Evolutionary conservation across 2,797 vertebrate genomes (phyloP).

Genomic region (Bovichtus diacanthus): DNA sequence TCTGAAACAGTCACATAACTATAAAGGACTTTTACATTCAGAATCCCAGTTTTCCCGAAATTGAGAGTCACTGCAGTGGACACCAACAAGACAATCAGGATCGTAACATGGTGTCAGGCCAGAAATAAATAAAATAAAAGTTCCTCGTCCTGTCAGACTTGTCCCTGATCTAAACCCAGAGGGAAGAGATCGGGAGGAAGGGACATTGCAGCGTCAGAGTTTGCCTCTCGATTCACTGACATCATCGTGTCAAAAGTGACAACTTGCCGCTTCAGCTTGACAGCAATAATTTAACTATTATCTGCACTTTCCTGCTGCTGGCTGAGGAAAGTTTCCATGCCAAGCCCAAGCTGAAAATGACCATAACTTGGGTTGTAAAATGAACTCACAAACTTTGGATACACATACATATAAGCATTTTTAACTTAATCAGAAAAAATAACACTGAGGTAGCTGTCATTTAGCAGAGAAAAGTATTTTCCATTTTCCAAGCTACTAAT

Average conservation of each 20-base stretch:
- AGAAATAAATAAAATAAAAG: constrained; percentile 29
- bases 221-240: constrained; percentile 43
- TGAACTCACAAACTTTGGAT: neutral
- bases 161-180: constrained; percentile 4
- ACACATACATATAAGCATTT: neutral
- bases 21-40: neutral
- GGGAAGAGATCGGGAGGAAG: constrained; percentile 24
- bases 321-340: constrained; percentile 6
- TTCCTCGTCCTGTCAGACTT: constrained; percentile 38
- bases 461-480: neutral
- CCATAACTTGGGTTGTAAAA: neutral
- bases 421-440: neutral
- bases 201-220: constrained; percentile 46
- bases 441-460: neutral
- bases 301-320: neutral
- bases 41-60: neutral
- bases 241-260: constrained; percentile 55
- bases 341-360: neutral
- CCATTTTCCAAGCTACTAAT: neutral
- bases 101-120: constrained; percentile 7
- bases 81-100: neutral
- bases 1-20: neutral
- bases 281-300: constrained; percentile 34
- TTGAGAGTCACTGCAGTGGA: neutral
- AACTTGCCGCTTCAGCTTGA: constrained; percentile 40